Base-by-base conservation (phyloP, 2,113 vertebrate genomes). In the Pseudorasbora parva region DNA sequence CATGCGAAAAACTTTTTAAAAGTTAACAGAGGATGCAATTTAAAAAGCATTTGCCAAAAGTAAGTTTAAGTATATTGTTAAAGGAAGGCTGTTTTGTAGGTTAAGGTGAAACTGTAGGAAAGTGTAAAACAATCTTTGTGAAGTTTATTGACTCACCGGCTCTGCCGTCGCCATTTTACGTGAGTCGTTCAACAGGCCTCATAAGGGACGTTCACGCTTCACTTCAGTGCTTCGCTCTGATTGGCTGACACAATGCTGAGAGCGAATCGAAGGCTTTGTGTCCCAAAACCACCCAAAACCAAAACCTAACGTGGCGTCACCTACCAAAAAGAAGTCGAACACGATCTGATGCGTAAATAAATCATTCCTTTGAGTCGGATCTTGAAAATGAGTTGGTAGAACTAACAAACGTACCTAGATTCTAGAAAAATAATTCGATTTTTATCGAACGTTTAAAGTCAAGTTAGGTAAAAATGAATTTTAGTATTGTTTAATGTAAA, bases 121-220 rank as follows among this genome's bases (percentile, higher is more conserved):
- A 82, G 68, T 66, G 78, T 89, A 69, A 80, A 56, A 86, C 88
- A 87, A 77, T 69, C 78, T 90, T 73, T 69, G 5, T 59, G 54
- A 88, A 71, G 82, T 59, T 84, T 84, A 88, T 85, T 91, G 93
- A 88, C 97, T 98, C 96, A 98, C 97, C 97, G 97, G 96, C 94
- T 97, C 97, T 94, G 95, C 97, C 87, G 97, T 94, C 97, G 97
- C 97, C 97, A 99, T 98, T 94, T 99, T 99, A 96, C 92, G 94
- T 95, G 93, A 94, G 92, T 94, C 93, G 88, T 92, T 86, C 86
- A 86, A n/a, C 90, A 87, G 85, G 87, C 94, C 86, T 89, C 90
- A 93, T 92, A 90, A 86, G 92, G 93, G 95, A 93, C 90, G 87
- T 85, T 85, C 82, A 43, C 17, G 88, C 23, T 89, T 83, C 91